Evolutionary conservation across 2,797 vertebrate genomes (phyloP), one percentile per base, ranked within the genome.

Genomic region (Tapirus indicus): DNA sequence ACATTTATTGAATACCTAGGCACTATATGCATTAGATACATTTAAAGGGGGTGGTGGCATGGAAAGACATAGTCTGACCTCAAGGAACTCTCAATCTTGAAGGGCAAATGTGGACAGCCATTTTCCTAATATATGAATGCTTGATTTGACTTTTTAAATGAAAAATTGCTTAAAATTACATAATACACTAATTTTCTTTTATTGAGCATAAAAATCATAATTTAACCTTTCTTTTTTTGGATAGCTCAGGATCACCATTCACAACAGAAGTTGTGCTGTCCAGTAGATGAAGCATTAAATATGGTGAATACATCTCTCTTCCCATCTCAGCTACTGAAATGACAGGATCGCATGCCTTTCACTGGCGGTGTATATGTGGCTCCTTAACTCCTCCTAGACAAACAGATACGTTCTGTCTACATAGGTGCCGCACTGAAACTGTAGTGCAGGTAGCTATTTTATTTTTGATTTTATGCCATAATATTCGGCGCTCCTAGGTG

Each of bases 381-480:
- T 77, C 60, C 75, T 21, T 29, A 11, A 38, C 9, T 13, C 1
- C 5, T 49, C 35, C 41, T 7, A 41, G 25, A 25, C 14, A 29
- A 14, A 44, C 21, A 75, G 52, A 5, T 0, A 12, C 12, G 3
- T 21, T 44, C 41, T 9, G 21, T 78, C n/a, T 72, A 47, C 9
- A 13, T 5, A 1, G 38, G 20, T 25, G 29, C 49, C 9, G 1
- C 5, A 6, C 66, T 14, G 12, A 16, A 8, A 56, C 11, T 4
- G 18, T 0, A 3, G 17, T 4, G 25, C 16, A 20, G 21, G 38
- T 0, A 44, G 52, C n/a, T 23, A 10, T 64, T 8, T 11, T 7
- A 12, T 23, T 60, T 16, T 4, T 1, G 9, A 25, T 29, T 35
- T 78, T n/a, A 18, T 25, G n/a, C 9, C 35, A 4, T 0, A 25